Base-by-base conservation (phyloP, 1,140 invertebrate species). In the Drosophila subobscura region DNA sequence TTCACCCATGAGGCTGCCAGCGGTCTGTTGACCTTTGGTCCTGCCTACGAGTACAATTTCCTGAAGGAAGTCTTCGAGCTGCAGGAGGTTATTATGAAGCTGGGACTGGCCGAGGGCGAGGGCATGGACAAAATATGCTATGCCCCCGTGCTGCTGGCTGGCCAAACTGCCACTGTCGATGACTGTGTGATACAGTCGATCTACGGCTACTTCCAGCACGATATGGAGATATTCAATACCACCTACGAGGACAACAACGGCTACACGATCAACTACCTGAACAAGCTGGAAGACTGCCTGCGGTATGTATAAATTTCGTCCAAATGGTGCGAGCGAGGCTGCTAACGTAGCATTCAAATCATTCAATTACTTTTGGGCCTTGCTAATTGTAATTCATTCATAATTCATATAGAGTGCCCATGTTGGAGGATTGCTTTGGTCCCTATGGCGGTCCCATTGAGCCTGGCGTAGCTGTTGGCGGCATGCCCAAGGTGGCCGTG, bases 371-470 rank as follows among this genome's bases (percentile, higher is more conserved):
- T 0, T 20, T 20, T 20, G 16, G 1, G 16, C 16, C 16, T 20
- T 20, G 16, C 1, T 20, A 25, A 5, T 25, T 2, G 14, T n/a
- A 10, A 5, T 50, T 3, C 58, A 92, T 81, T 90, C n/a, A n/a
- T n/a, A n/a, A n/a, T n/a, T n/a, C n/a, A n/a, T 81, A 90, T 22
- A 95, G 95, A 70, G 94, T 94, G 59, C 91, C 94, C 22, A 94
- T 93, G 56, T 92, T 93, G 70, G 83, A 94, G 1, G 89, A 93
- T 12, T 99, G 98, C 92, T 91, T 98, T 27, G 96, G 95, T 6
- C 92, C 94, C 0, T 98, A 95, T 92, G 97, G 97, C 8, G 97
- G 96, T 12, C 97, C 97, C n/a, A 93, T 97, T 22, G 94, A 96
- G 77, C 96, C 97, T 0, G 95, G 94, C 76, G 92, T 97, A 46